Evolutionary conservation across 1,140 invertebrate genomes (phyloP).

Genomic region (Anadara kagoshimensis): DNA sequence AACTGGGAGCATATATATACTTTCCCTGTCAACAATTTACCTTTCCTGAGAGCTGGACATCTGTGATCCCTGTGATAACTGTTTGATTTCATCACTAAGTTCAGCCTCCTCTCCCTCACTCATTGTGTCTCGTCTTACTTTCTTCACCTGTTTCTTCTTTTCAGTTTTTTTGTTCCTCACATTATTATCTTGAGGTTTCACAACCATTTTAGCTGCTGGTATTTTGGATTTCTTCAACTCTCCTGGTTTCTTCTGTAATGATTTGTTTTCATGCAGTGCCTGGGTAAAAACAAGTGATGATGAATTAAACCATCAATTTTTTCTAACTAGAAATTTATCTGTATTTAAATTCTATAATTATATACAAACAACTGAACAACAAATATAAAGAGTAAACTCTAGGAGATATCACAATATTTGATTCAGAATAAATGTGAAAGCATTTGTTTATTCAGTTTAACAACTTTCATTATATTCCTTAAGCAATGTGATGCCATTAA

Average conservation of each 20-base stretch:
- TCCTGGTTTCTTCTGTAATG: conserved; percentile 13
- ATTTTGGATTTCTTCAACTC: conserved; percentile 23
- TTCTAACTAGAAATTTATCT: too few relatives aligned
- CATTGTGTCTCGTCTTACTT: conserved; percentile 21
- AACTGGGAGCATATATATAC: too few relatives aligned
- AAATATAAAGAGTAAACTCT: too few relatives aligned
- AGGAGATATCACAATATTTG: too few relatives aligned
- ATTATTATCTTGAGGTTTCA: conserved; percentile 1
- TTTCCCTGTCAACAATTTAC: too few relatives aligned
- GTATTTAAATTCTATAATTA: too few relatives aligned
- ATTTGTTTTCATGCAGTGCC: conserved; percentile 35
- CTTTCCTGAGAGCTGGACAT: conserved; percentile 40
- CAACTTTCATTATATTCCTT: too few relatives aligned
- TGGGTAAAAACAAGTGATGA: background rate
- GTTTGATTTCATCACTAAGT: conserved; percentile 24
- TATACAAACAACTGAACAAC: too few relatives aligned
- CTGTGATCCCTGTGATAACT: conserved; percentile 33
- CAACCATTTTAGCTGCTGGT: conserved; percentile 21
- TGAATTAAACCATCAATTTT: background rate
- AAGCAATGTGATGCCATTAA: too few relatives aligned
- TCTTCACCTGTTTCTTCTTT: conserved; percentile 25
- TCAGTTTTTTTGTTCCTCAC: conserved; percentile 11
- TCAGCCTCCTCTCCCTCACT: conserved; percentile 6
- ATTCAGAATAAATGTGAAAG: too few relatives aligned
- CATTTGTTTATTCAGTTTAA: too few relatives aligned